Evolutionary conservation across 2,113 vertebrate species (phyloP), one percentile per base, ranked within the genome.

Genomic region (Typhlomys cinereus): DNA sequence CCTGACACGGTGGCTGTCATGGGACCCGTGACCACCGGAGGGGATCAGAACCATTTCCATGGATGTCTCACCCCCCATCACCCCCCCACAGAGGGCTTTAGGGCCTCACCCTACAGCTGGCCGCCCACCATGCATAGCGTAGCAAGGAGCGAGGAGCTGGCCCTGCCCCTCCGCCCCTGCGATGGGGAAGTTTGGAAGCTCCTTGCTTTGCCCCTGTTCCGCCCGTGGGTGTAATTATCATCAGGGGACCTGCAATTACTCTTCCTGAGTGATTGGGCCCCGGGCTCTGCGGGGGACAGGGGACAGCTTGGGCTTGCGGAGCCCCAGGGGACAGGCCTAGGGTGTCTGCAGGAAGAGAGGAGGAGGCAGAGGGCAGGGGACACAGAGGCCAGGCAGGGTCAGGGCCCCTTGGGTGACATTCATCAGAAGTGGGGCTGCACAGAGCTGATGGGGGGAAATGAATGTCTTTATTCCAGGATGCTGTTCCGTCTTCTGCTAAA

Each of bases 151-250:
- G 3, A 39, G 73, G 14, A 20, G 57, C 12, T 9, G 4, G 7
- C 48, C 11, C 48, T 76, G 7, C 36, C 83, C 61, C 29, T n/a
- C 48, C 1, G 1, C 36, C n/a, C n/a, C 80, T 3, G n/a, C 0
- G 54, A 93, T 52, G 95, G 41, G 27, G 92, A 88, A 93, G 93
- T 89, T 15, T 57, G 76, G 92, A 88, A 93, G 93, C 88, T 15
- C 50, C 71, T 69, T 80, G 81, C 81, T 90, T 61, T 66, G 66
- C 46, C 25, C n/a, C 1, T 52, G 79, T 78, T 70, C 74, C 4
- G 6, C 21, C 82, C 59, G 85, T 90, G 96, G 95, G 94, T 88
- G 86, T 95, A 92, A 94, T 94, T 81, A 85, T 13, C n/a, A 76
- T 67, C 23, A 25, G 80, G 54, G 46, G 91, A 86, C 71, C 74